Evolutionary conservation across 1,140 invertebrate genomes (phyloP), one percentile per base, ranked within the genome.

Genomic region (Hycleus phaleratus): DNA sequence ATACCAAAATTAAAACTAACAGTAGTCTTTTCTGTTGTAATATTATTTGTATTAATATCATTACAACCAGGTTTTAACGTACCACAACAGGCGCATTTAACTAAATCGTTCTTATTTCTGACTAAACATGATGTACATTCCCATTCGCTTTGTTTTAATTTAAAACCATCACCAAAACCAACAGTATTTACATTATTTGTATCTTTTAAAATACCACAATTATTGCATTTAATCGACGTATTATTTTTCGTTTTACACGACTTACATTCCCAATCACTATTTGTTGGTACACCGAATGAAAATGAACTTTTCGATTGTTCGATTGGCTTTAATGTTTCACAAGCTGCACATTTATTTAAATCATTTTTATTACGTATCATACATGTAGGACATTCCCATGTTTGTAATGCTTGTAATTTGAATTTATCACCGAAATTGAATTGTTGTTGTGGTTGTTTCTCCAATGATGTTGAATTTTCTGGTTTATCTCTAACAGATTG

Each of bases 361-460:
- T 73, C 71, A 11, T 71, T 62, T 42, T 82, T 79, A 70, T 89
- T 89, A 46, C 74, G 73, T 3, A 87, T 73, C 74, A 82, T 76
- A 71, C 86, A 88, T 40, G 73, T 74, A 7, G 75, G 60, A 66
- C 81, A 83, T 66, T 78, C 75, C 82, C 82, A 83, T 46, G 74
- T 73, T 47, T 25, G 32, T 32, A 32, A 49, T 64, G 57, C 2
- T 56, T 18, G 18, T 1, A 18, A 26, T 49, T 61, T 66, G 46
- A 67, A 65, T 56, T 71, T 67, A 7, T 63, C 58, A 68, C 58
- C 50, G 74, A 25, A 65, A 49, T 25, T 25, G 7, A 49, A 39
- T 32, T 32, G 10, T n/a, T 26, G 11, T 32, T 32, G 10, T 6
- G n/a, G 3, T 32, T 54, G 25, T 2, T 32, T 3, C 24, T 45